Conservation (phyloP, 2,888 invertebrate genomes). For the Blera fallax region DNA sequence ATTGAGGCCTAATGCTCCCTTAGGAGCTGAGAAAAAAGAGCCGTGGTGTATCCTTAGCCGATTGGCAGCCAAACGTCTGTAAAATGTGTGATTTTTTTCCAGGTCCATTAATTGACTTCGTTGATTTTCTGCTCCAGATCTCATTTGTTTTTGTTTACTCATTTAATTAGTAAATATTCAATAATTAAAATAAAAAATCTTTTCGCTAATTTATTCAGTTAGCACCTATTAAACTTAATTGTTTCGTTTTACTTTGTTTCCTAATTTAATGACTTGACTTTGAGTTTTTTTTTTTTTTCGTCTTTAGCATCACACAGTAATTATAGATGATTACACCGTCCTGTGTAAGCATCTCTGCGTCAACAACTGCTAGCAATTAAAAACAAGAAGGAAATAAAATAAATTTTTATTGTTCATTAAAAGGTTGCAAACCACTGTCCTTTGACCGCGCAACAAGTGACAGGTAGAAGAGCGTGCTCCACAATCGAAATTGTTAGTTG, state of each 20-base stretch:
- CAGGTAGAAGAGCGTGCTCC: too few relatives aligned
- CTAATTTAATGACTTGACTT: not conserved
- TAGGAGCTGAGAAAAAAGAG: too few relatives aligned
- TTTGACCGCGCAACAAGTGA: slow-evolving; percentile 3
- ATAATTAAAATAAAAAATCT: not conserved
- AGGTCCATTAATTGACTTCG: not conserved
- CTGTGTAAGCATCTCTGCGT: not conserved
- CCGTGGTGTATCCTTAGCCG: too few relatives aligned
- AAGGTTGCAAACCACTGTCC: slow-evolving; percentile 25
- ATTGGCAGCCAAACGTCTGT: too few relatives aligned
- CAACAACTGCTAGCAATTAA: not conserved
- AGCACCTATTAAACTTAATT: not conserved
- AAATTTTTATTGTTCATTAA: not conserved
- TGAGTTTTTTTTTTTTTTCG: not conserved
- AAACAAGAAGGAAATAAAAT: not conserved
- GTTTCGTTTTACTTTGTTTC: too few relatives aligned
- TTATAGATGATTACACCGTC: not conserved
- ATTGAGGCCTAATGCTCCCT: too few relatives aligned
- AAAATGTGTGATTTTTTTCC: not conserved
- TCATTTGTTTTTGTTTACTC: not conserved
- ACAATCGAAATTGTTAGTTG: slow-evolving; percentile 13
- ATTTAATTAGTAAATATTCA: not conserved
- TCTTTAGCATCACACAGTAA: not conserved
- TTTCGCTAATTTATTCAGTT: not conserved
- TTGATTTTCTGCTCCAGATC: not conserved